Conservation (phyloP, 2,797 vertebrate species). For the Paedocypris micromegethes region DNA sequence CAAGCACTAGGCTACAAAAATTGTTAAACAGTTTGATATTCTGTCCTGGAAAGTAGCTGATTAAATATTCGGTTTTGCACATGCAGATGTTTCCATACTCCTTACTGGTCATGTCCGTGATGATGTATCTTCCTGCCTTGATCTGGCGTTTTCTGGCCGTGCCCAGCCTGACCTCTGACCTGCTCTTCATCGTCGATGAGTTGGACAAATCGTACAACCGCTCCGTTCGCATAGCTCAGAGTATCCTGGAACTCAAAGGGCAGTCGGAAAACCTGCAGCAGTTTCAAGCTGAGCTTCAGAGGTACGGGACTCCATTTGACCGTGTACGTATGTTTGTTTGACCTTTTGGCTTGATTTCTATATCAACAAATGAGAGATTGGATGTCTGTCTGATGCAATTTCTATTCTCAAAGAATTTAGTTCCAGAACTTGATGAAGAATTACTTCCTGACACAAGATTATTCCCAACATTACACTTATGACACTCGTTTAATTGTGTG, state of each 20-base stretch:
- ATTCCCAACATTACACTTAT: no score
- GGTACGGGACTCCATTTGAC: constrained; percentile 58
- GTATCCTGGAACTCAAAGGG: constrained; percentile 81
- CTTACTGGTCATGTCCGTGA: constrained; percentile 81
- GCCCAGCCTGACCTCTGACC: constrained; percentile 79
- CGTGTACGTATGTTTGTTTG: no score
- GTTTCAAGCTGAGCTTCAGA: constrained; percentile 87
- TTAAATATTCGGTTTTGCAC: neutral
- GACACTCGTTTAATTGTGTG: no score
- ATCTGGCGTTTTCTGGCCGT: constrained; percentile 83
- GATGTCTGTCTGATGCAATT: no score
- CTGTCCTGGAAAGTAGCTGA: neutral
- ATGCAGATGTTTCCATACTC: constrained; percentile 90
- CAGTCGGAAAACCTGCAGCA: constrained; percentile 70
- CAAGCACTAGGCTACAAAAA: no score
- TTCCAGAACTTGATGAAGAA: no score
- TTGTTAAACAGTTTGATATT: no score
- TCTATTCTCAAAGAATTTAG: no score
- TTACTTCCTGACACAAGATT: no score
- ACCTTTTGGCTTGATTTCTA: no score
- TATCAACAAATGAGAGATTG: no score
- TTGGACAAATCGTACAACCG: constrained; percentile 97
- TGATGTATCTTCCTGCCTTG: constrained; percentile 88
- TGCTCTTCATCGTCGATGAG: constrained; percentile 90
- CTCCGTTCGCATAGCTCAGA: constrained; percentile 87